phyloP scores from a whole-genome alignment of 2,113 vertebrate genomes.

The Sakesphorus luctuosus region DNA sequence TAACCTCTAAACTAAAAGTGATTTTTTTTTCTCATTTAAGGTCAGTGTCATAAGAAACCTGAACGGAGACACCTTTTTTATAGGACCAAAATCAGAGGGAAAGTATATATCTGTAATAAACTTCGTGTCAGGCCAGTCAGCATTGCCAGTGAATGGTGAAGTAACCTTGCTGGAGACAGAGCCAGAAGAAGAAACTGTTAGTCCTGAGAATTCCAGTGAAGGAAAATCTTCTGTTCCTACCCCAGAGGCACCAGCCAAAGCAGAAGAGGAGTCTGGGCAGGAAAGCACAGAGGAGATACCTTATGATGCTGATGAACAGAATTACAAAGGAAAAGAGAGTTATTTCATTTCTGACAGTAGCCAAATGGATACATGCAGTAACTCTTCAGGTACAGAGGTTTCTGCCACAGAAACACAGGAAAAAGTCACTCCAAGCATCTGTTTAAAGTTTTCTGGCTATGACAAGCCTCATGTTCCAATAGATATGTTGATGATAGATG shows the following conservation, averaged over 20 bases:
- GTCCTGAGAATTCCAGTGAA: background rate
- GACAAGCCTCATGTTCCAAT: constrained; percentile 75
- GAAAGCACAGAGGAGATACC: background rate
- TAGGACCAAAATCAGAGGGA: constrained; percentile 44
- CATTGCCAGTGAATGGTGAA: background rate
- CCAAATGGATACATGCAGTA: constrained; percentile 10
- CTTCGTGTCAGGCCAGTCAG: background rate
- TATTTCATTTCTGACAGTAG: constrained; percentile 18
- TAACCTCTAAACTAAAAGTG: background rate
- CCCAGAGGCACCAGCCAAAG: background rate
- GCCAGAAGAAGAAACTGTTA: background rate
- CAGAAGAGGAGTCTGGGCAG: background rate
- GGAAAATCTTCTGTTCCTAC: background rate
- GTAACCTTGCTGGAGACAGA: background rate
- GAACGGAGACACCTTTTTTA: background rate
- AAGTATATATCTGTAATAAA: constrained; percentile 22
- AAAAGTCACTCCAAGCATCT: background rate
- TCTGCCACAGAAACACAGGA: background rate
- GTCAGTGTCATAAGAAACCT: constrained; percentile 66
- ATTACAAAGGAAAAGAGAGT: background rate
- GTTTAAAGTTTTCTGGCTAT: constrained; percentile 69
- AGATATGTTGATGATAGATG: constrained; percentile 44
- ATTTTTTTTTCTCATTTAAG: constrained; percentile 33
- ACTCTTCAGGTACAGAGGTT: constrained; percentile 12
- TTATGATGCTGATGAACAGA: background rate